Percentiles rank a stretch among this genome's conserved stretches.
These are phyloP conservation scores for Callorhinus ursinus DNA, from an alignment of 2,113 vertebrate species.

Conservation along the genomic window DNA sequence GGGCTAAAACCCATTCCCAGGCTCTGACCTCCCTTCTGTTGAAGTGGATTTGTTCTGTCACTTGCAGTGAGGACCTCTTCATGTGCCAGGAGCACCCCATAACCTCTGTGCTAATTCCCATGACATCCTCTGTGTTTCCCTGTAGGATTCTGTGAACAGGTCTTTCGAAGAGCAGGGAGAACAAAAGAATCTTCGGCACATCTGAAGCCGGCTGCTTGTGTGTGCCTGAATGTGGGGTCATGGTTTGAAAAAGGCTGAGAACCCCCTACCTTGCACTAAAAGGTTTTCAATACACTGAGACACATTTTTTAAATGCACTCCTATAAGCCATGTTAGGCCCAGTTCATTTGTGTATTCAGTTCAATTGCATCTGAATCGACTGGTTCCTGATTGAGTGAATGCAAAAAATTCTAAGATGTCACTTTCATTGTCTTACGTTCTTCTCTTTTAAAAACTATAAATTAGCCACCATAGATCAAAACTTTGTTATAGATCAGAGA, in stretches of 20 bases:
- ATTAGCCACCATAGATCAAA: slow-evolving; percentile 56
- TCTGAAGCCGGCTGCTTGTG: slow-evolving; percentile 75
- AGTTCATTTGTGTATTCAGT: slow-evolving; percentile 73
- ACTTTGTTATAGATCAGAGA: slow-evolving; percentile 39
- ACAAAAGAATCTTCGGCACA: slow-evolving; percentile 77
- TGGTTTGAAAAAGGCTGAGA: slow-evolving; percentile 75
- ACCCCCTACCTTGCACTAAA: slow-evolving; percentile 80
- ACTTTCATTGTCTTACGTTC: slow-evolving; percentile 57
- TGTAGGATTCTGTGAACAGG: slow-evolving; percentile 75
- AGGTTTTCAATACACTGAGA: slow-evolving; percentile 78
- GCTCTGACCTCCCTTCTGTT: slow-evolving; percentile 70
- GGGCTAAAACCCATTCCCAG: slow-evolving; percentile 69
- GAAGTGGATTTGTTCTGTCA: slow-evolving; percentile 78
- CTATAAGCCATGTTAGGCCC: slow-evolving; percentile 55
- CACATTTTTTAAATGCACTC: slow-evolving; percentile 73
- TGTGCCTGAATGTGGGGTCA: slow-evolving; percentile 78
- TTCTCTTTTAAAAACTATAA: slow-evolving; percentile 60
- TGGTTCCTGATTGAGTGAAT: slow-evolving; percentile 63
- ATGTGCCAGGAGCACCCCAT: slow-evolving; percentile 71
- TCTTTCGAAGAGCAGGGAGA: slow-evolving; percentile 70
- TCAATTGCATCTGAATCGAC: slow-evolving; percentile 71
- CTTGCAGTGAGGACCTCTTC: slow-evolving; percentile 65
- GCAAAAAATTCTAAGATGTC: slow-evolving; percentile 34
- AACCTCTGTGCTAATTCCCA: slow-evolving; percentile 82
- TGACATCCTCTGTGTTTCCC: slow-evolving; percentile 78